Percentiles rank a stretch among this genome's conserved stretches.
Conservation (phyloP, 2,888 invertebrate genomes). For the Acrocyrtus sp. region DNA sequence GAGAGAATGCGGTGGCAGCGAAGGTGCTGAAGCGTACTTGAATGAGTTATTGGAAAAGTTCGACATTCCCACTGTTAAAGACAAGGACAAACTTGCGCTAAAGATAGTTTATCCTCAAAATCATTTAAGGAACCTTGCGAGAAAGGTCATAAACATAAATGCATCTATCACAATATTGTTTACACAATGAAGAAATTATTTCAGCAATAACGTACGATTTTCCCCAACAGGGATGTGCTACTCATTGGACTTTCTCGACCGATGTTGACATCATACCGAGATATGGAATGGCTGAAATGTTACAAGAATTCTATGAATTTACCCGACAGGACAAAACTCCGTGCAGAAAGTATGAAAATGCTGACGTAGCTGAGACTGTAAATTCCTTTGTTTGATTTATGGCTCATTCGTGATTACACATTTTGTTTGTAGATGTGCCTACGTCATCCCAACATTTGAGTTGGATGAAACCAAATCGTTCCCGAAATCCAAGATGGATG, state of each 20-base stretch:
- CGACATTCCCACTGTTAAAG: slow-evolving; percentile 8
- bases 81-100: slow-evolving; percentile 19
- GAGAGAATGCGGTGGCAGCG: slow-evolving; percentile 16
- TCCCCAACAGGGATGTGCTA: slow-evolving; percentile 64
- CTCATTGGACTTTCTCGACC: slow-evolving; percentile 79
- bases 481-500: slow-evolving; percentile 81
- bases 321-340: background rate
- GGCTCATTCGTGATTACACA: background rate
- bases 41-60: slow-evolving; percentile 20
- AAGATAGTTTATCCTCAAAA: slow-evolving; percentile 81
- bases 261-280: slow-evolving; percentile 89
- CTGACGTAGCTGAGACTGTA: background rate
- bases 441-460: slow-evolving; percentile 90
- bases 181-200: background rate
- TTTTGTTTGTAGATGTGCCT: slow-evolving; percentile 73
- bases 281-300: slow-evolving; percentile 39
- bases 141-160: slow-evolving; percentile 76
- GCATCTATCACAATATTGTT: background rate
- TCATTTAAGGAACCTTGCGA: slow-evolving; percentile 84
- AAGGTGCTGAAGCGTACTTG: slow-evolving; percentile 13
- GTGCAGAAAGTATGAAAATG: slow-evolving; percentile 40
- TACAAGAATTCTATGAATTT: slow-evolving; percentile 47
- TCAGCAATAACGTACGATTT: background rate
- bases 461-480: slow-evolving; percentile 81
- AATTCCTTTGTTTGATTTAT: slow-evolving; percentile 3